Conservation (phyloP, 2,888 invertebrate species). For the Agrochola macilenta region DNA sequence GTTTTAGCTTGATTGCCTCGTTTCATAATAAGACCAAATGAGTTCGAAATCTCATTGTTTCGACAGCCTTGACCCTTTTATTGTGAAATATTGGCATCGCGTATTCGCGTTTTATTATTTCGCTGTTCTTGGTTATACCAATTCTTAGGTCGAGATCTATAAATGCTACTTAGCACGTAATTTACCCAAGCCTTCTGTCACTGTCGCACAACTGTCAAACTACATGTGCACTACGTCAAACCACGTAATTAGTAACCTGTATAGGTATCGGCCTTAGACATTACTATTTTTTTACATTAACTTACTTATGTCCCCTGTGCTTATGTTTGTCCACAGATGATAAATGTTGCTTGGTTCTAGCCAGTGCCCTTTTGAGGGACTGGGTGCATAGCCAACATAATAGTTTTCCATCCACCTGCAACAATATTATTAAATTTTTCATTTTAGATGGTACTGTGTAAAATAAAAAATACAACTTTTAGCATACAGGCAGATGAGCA, state of each 20-base stretch:
- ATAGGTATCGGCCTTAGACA: too few relatives aligned
- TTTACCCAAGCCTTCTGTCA: too few relatives aligned
- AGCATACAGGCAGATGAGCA: background rate
- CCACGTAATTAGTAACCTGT: too few relatives aligned
- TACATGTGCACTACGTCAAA: too few relatives aligned
- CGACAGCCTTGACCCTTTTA: background rate
- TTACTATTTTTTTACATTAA: background rate
- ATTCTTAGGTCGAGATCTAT: background rate
- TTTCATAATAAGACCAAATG: background rate
- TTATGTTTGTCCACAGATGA: slow-evolving; percentile 91
- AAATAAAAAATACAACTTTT: background rate
- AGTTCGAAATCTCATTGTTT: background rate
- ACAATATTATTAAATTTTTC: slow-evolving; percentile 48
- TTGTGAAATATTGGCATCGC: background rate
- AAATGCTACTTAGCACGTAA: too few relatives aligned
- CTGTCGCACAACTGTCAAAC: too few relatives aligned
- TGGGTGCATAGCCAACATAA: slow-evolving; percentile 99
- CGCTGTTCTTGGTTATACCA: background rate
- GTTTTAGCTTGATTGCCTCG: background rate
- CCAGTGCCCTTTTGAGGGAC: slow-evolving; percentile 97
- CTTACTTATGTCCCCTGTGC: slow-evolving; percentile 89
- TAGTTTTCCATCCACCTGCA: slow-evolving; percentile 97
- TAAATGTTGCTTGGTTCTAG: slow-evolving; percentile 96
- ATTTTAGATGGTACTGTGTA: slow-evolving; percentile 36
- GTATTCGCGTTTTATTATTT: background rate